Conservation (phyloP, 1,140 invertebrate genomes). For the Drosophila neocordata region DNA sequence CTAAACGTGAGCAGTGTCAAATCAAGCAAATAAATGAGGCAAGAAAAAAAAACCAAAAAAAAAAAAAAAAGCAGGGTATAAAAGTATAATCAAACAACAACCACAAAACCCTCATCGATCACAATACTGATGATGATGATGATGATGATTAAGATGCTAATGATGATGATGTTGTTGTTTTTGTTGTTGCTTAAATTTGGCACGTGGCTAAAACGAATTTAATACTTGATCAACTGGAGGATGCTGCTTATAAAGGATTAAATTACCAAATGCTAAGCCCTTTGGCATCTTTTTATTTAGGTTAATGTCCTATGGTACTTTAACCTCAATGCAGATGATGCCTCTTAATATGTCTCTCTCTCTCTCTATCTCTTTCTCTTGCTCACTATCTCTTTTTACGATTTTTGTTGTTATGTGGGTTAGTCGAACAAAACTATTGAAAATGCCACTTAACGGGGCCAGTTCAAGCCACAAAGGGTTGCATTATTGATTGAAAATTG, state of each 20-base stretch:
- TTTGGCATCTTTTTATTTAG: slow-evolving; percentile 27
- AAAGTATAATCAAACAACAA: slow-evolving; percentile 6
- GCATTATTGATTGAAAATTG: slow-evolving; percentile 69
- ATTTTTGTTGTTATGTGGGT: slow-evolving; percentile 45
- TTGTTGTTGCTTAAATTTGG: slow-evolving; percentile 35
- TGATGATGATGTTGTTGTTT: slow-evolving; percentile 44
- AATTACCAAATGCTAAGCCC: slow-evolving; percentile 51
- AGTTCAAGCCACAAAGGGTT: slow-evolving; percentile 11
- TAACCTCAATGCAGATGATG: slow-evolving; percentile 42
- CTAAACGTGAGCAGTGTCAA: slow-evolving; percentile 64
- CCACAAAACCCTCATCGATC: slow-evolving; percentile 38
- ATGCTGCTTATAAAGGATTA: slow-evolving; percentile 64
- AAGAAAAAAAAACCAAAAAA: background rate
- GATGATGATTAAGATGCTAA: slow-evolving; percentile 14
- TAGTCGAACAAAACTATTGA: slow-evolving; percentile 62
- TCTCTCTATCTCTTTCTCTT: background rate
- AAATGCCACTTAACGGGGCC: slow-evolving; percentile 19
- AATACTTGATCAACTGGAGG: slow-evolving; percentile 55
- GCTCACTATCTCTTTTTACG: background rate
- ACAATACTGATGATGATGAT: slow-evolving; percentile 40
- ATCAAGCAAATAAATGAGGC: slow-evolving; percentile 43
- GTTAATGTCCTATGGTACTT: slow-evolving; percentile 74
- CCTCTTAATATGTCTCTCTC: background rate
- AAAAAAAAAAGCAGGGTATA: slow-evolving; percentile 25
- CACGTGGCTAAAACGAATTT: slow-evolving; percentile 61